Conservation (phyloP, 2,113 vertebrate genomes). For the Pagrus major region DNA sequence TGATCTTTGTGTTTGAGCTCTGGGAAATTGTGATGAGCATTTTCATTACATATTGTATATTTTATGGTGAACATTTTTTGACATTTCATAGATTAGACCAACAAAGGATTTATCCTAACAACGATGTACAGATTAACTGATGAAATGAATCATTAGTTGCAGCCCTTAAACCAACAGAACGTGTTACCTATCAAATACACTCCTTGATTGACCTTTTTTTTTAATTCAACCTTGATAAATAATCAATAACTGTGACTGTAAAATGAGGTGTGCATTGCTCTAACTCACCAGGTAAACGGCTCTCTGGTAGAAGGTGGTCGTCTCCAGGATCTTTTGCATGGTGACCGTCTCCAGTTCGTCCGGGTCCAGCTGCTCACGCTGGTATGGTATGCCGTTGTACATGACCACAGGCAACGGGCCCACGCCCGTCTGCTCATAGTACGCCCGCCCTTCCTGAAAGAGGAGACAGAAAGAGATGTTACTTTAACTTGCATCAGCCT, state of each 20-base stretch:
- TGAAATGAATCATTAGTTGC: no score
- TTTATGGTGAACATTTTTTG: no score
- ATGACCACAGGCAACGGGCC: slow-evolving; percentile 93
- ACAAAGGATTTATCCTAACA: no score
- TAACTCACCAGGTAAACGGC: slow-evolving; percentile 93
- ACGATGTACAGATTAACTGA: no score
- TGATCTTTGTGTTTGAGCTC: no score
- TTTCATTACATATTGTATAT: no score
- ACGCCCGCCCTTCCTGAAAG: slow-evolving; percentile 88
- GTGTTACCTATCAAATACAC: neutral
- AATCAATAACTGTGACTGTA: neutral
- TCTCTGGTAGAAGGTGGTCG: slow-evolving; percentile 93
- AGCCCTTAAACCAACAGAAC: neutral
- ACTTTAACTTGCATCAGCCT: neutral
- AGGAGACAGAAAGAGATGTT: neutral
- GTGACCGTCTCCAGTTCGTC: slow-evolving; percentile 96
- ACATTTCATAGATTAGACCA: no score
- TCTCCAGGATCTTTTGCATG: slow-evolving; percentile 99
- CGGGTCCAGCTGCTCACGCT: slow-evolving; percentile 93
- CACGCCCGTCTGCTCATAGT: slow-evolving; percentile 93
- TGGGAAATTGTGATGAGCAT: no score
- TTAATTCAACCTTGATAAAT: neutral
- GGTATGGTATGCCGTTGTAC: slow-evolving; percentile 96
- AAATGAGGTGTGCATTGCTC: neutral
- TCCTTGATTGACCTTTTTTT: no score